Conservation (phyloP, 2,888 invertebrate genomes). For the Polyploca ridens region DNA sequence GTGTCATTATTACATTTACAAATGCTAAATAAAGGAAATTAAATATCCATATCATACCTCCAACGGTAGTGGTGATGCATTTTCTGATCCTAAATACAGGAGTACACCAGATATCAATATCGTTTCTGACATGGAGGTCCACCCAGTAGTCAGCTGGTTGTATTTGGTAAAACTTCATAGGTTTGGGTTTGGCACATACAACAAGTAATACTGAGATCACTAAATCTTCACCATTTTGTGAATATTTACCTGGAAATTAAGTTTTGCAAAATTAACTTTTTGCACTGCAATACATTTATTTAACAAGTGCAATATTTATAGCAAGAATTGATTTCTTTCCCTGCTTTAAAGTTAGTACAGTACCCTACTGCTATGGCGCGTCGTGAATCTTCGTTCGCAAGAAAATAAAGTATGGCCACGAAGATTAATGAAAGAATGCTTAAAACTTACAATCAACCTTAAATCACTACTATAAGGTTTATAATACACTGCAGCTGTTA, state of each 20-base stretch:
- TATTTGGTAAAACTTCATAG: conserved; percentile 63
- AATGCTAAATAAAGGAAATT: background rate
- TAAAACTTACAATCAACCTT: too few species aligned
- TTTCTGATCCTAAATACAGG: conserved; percentile 74
- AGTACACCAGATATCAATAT: conserved; percentile 71
- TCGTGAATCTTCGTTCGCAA: too few species aligned
- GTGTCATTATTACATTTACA: too few species aligned
- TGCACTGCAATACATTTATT: too few species aligned
- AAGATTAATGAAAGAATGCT: too few species aligned
- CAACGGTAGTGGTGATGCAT: conserved; percentile 73
- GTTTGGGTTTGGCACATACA: conserved; percentile 71
- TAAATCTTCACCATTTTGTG: conserved; percentile 72
- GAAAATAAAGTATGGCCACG: too few species aligned
- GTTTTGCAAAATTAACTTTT: background rate
- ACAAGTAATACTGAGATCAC: conserved; percentile 70
- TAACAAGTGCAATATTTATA: too few species aligned
- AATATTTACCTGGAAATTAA: conserved; percentile 71
- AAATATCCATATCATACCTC: conserved; percentile 53
- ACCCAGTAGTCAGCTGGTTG: conserved; percentile 68
- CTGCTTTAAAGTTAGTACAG: too few species aligned
- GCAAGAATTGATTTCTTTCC: too few species aligned
- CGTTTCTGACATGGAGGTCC: conserved; percentile 66
- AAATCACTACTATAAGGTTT: too few species aligned
- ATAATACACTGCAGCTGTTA: too few species aligned
- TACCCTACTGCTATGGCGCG: too few species aligned